Evolutionary conservation across 2,888 invertebrate genomes (phyloP), one percentile per base, ranked within the genome.

Genomic region (Sussaba pulchella): DNA sequence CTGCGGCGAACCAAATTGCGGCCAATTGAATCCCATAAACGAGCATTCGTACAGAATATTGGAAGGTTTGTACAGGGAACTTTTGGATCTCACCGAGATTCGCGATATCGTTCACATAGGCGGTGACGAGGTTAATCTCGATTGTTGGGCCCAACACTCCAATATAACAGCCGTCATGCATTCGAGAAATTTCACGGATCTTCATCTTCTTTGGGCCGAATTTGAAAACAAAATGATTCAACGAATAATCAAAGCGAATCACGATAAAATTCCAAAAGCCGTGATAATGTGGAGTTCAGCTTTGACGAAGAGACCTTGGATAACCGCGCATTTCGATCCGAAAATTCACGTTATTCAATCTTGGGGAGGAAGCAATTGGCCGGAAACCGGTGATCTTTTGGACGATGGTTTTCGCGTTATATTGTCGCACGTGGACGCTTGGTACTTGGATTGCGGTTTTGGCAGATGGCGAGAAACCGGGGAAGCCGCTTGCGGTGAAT

Each of bases 391-490:
- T 5, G 96, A 96, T 80, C 93, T 97, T 3, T 92, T 97, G 24
- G 95, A 96, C 84, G 95, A 95, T 73, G 97, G 97, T 1, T 97
- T 95, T 92, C 94, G 95, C 74, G 93, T 97, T 66, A 95, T 98
- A 73, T 92, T 97, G 75, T 97, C 97, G 14, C 97, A 97, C 92
- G 97, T 97, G 71, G 97, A 97, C 90, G 96, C 97, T 3, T 97
- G 97, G 96, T 97, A 97, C 92, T 93, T 97, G 84, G 97, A 97
- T 91, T 97, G 97, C 89, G 97, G 97, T 0, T 97, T 96, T 90
- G 97, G 97, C 0, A 95, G 95, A 83, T 97, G 97, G 97, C 94
- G 97, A 24, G 96, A 96, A 88, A 95, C 95, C 31, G 96, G 96
- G 1, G 96, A 96, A 85, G 97, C 96, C 0, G 96, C 97, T 86